Evolutionary conservation across 1,140 invertebrate genomes (phyloP).

Genomic region (Drosophila erecta): DNA sequence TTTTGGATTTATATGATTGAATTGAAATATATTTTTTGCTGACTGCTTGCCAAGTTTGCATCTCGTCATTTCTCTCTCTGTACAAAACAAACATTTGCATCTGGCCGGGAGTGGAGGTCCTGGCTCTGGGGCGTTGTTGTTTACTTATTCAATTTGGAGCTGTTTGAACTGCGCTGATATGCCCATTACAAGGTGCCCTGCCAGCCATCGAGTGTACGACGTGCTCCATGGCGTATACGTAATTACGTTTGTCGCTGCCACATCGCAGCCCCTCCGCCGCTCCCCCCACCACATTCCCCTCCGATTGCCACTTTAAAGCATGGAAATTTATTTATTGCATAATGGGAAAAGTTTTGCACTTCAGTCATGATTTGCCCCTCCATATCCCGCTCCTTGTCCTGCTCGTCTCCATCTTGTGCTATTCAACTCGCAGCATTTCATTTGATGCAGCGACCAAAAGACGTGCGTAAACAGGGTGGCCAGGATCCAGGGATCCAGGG

Average conservation of each 20-base stretch:
- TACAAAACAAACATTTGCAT: constrained; percentile 36
- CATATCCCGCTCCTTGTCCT: not conserved
- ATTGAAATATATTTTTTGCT: not conserved
- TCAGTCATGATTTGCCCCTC: constrained; percentile 68
- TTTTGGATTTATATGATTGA: too few relatives aligned
- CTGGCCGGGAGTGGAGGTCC: constrained; percentile 1
- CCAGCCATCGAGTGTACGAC: constrained; percentile 1
- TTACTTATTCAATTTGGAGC: constrained; percentile 47
- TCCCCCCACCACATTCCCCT: not conserved
- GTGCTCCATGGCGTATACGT: constrained; percentile 40
- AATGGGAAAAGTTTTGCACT: constrained; percentile 82
- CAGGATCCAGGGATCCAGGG: not conserved
- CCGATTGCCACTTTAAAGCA: constrained; percentile 65
- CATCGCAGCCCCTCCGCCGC: not conserved
- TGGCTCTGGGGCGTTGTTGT: constrained; percentile 19
- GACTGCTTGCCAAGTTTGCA: not conserved
- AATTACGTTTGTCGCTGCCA: constrained; percentile 39
- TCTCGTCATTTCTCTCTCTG: constrained; percentile 16
- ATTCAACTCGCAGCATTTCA: constrained; percentile 59
- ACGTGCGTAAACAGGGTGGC: constrained; percentile 55
- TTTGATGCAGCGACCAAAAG: constrained; percentile 73
- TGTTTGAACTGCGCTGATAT: constrained; percentile 50
- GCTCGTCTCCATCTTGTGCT: constrained; percentile 31
- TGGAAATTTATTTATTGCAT: constrained; percentile 80
- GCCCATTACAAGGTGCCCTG: constrained; percentile 38